Base-by-base conservation (phyloP, 2,797 vertebrate genomes). In the Tokudaia tokunoshimensis region DNA sequence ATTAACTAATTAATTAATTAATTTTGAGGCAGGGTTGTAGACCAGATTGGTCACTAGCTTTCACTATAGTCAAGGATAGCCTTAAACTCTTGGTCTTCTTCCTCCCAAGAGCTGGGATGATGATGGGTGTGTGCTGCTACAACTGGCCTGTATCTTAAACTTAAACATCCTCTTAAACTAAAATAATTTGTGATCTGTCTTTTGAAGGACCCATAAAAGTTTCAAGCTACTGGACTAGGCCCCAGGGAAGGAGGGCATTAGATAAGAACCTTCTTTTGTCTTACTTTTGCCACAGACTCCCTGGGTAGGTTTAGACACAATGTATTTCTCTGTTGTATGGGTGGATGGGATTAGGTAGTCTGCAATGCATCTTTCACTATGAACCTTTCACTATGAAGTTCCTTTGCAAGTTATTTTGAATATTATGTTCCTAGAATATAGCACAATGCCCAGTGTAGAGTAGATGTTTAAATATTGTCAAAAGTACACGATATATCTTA, bases 101-200 rank as follows among this genome's bases (percentile, higher is more conserved):
- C 55, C 11, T 15, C 37, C 24, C 24, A 7, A 44, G 72, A 47
- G 31, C 57, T 29, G 41, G 61, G 41, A 22, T 47, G 31, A 13
- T 47, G 31, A 65, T 31, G 20, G 61, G 26, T 17, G 11, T 83
- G 59, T 47, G 59, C 82, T 31, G 34, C 61, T 41, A 47, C 41
- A 44, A 20, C 29, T 47, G 20, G 20, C 34, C 9, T 78, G 41
- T 29, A 72, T 96, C 95, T 97, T 87, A 89, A 91, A 78, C 92
- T 72, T 94, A 52, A 12, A 52, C 11, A 52, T 52, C 52, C 70
- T 96, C 95, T 97, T 87, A 88, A 91, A 75, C 92, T 44, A 86
- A 95, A 97, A 82, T 72, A 94, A 57, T 91, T 20, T 59, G 22
- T 93, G 91, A 76, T 63, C 41, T 91, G 14, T 63, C 11, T 75